Percentiles rank a stretch among this genome's conserved stretches.
phyloP scores from a whole-genome alignment of 1,140 invertebrate genomes.

The Brachionus calyciflorus region DNA sequence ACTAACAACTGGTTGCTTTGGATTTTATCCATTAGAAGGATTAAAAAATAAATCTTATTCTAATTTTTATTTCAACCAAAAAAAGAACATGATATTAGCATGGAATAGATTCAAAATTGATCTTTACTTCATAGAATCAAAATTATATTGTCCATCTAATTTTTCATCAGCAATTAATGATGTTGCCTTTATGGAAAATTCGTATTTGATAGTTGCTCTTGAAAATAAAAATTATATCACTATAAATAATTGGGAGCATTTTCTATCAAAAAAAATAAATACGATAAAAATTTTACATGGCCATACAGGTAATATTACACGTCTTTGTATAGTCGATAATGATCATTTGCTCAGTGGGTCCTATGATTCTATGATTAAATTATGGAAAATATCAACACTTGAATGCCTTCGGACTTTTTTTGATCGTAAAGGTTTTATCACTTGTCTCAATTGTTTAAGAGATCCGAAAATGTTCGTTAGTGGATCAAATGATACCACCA shows the following conservation, averaged over 20 bases:
- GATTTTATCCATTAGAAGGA: neutral
- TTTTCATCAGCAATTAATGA: neutral
- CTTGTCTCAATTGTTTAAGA: neutral
- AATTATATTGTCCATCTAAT: neutral
- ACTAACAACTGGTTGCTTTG: neutral
- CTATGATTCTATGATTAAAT: neutral
- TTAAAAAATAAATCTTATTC: too few relatives aligned
- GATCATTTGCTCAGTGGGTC: neutral
- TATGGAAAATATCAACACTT: neutral
- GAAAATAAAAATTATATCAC: neutral
- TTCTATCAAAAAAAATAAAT: neutral
- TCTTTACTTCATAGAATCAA: neutral
- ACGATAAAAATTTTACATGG: neutral
- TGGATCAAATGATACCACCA: constrained; percentile 94
- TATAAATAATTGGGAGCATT: neutral
- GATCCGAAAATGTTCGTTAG: constrained; percentile 76
- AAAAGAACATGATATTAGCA: neutral
- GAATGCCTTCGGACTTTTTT: neutral
- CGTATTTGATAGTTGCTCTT: neutral
- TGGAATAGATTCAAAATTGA: neutral
- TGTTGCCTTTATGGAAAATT: neutral
- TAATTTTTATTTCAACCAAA: too few relatives aligned
- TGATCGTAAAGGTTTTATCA: neutral
- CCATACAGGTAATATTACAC: neutral
- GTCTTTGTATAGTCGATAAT: neutral